Conservation (phyloP, 1,140 invertebrate species). For the Drosophila malerkotliana region DNA sequence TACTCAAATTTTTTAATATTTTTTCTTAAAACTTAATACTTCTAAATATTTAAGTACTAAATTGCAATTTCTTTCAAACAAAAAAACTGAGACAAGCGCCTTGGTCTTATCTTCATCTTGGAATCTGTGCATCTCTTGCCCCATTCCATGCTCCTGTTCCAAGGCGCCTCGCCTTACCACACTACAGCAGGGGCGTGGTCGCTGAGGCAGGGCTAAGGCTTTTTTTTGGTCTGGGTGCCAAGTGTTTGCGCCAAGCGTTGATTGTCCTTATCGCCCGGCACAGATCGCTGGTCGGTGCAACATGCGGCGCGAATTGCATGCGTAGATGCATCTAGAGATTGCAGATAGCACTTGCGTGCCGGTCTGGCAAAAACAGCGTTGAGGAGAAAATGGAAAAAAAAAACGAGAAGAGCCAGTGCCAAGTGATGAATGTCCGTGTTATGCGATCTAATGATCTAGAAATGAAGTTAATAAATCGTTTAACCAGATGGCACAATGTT, state of each 20-base stretch:
- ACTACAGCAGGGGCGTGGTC: constrained; percentile 40
- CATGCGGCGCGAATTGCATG: constrained; percentile 64
- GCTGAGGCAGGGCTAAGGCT: constrained; percentile 28
- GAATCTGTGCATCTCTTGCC: constrained; percentile 49
- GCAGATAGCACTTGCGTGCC: constrained; percentile 57
- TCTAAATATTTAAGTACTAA: not conserved
- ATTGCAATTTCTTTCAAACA: constrained; percentile 1
- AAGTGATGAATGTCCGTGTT: constrained; percentile 83
- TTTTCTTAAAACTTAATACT: too few relatives aligned
- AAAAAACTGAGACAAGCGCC: constrained; percentile 13
- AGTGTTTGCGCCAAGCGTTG: constrained; percentile 81
- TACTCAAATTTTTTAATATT: too few relatives aligned
- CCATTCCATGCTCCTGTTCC: constrained; percentile 32
- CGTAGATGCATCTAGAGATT: constrained; percentile 73
- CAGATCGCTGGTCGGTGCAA: constrained; percentile 42
- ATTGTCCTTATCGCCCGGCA: constrained; percentile 67
- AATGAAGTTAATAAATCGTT: constrained; percentile 83
- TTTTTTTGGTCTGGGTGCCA: constrained; percentile 51
- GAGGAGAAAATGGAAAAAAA: constrained; percentile 18
- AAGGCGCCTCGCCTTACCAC: constrained; percentile 50
- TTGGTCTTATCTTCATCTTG: constrained; percentile 56
- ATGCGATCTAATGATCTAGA: constrained; percentile 83
- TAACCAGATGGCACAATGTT: constrained; percentile 68
- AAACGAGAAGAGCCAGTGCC: constrained; percentile 39
- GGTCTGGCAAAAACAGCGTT: constrained; percentile 27